A percentile compares a stretch with the other conserved stretches of the same genome.
phyloP scores from a whole-genome alignment of 2,797 vertebrate species.

The Muscicapa striata region DNA sequence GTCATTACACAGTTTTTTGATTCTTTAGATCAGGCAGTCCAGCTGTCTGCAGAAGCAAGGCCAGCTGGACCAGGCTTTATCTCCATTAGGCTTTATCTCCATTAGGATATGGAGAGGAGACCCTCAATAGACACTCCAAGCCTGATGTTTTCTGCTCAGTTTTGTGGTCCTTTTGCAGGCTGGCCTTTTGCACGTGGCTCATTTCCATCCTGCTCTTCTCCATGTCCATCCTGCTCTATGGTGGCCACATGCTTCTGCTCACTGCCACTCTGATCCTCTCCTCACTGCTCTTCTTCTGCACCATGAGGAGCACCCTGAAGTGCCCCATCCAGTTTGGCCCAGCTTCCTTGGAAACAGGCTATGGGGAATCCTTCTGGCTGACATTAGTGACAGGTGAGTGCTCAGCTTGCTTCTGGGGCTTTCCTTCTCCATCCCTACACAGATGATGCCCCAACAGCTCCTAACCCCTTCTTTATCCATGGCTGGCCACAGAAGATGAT shows the following conservation, averaged over 20 bases:
- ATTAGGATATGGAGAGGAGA: not conserved
- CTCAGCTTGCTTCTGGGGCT: not conserved
- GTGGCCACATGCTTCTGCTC: slow-evolving; percentile 86
- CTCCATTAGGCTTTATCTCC: not conserved
- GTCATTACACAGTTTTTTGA: not conserved
- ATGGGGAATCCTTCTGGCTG: slow-evolving; percentile 92
- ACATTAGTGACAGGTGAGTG: slow-evolving; percentile 85
- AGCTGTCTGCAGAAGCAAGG: not conserved
- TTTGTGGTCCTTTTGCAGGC: slow-evolving; percentile 76
- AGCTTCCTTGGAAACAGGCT: slow-evolving; percentile 76
- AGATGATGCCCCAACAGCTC: rapidly evolving
- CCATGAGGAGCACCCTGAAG: slow-evolving; percentile 70
- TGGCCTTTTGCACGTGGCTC: slow-evolving; percentile 93
- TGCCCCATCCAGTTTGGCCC: slow-evolving; percentile 86
- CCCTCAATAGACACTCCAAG: not conserved
- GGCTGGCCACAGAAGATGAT: not conserved
- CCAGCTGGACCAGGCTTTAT: not conserved
- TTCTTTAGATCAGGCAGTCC: not conserved
- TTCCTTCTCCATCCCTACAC: not conserved
- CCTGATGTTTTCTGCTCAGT: rapidly evolving
- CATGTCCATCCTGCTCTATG: slow-evolving; percentile 87
- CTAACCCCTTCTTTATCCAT: not conserved
- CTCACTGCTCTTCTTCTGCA: slow-evolving; percentile 87
- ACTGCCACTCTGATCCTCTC: slow-evolving; percentile 86
- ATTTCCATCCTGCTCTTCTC: slow-evolving; percentile 88